Evolutionary conservation across 2,888 invertebrate genomes (phyloP).

Genomic region (Pseudanteris insignis): DNA sequence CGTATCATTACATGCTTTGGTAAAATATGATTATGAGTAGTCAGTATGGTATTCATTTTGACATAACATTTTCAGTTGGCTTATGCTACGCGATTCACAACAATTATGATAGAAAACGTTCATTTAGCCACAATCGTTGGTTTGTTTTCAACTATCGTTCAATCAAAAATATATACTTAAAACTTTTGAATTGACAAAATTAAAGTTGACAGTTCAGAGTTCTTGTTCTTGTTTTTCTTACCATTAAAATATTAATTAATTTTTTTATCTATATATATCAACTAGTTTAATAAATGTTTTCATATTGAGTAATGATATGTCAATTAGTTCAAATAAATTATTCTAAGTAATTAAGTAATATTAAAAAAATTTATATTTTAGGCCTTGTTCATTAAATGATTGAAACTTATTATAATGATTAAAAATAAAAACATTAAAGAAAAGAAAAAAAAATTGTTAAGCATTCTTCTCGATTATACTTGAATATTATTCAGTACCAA

Average conservation of each 20-base stretch:
- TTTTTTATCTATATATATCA: neutral
- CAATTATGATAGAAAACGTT: slow-evolving; percentile 39
- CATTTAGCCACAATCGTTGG: slow-evolving; percentile 32
- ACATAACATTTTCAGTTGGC: slow-evolving; percentile 38
- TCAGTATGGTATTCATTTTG: slow-evolving; percentile 35
- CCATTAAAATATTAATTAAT: slow-evolving; percentile 4
- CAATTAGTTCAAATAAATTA: slow-evolving; percentile 2
- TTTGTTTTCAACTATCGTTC: slow-evolving; percentile 18
- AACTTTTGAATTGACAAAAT: slow-evolving; percentile 32
- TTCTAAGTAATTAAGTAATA: too few species aligned
- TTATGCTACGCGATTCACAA: slow-evolving; percentile 42
- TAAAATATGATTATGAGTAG: slow-evolving; percentile 42
- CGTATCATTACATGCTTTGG: slow-evolving; percentile 43
- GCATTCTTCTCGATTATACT: too few species aligned
- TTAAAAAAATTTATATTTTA: too few species aligned
- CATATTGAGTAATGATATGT: slow-evolving; percentile 3
- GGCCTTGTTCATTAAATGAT: too few species aligned
- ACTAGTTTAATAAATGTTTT: neutral
- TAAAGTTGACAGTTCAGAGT: slow-evolving; percentile 27
- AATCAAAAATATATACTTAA: slow-evolving; percentile 38
- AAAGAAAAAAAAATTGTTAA: too few species aligned
- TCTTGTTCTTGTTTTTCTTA: slow-evolving; percentile 31
- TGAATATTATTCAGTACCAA: too few species aligned
- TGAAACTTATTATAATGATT: too few species aligned
- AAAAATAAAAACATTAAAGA: too few species aligned